These are phyloP conservation scores for Doryteuthis pealeii DNA, from an alignment of 1,140 invertebrate genomes.

Conservation along the genomic window DNA sequence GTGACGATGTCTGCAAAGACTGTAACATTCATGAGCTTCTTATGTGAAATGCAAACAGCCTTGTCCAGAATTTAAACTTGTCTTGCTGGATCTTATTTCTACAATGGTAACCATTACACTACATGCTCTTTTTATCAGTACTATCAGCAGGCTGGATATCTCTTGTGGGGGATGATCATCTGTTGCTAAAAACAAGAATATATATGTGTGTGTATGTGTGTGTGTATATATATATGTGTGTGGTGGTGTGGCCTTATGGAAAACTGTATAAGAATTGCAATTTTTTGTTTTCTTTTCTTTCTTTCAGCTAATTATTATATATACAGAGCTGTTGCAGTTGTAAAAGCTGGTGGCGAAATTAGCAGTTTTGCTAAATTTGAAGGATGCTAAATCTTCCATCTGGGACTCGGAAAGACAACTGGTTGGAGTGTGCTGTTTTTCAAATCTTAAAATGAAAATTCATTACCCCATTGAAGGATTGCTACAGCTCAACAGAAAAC, in stretches of 20 bases:
- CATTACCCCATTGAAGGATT: constrained; percentile 66
- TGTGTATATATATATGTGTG: not conserved
- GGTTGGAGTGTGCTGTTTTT: constrained; percentile 91
- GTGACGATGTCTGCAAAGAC: no score
- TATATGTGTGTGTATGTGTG: not conserved
- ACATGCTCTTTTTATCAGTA: no score
- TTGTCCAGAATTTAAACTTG: no score
- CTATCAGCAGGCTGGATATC: no score
- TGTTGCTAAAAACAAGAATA: not conserved
- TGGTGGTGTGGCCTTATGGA: no score
- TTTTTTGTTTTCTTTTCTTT: not conserved
- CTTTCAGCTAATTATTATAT: constrained; percentile 1
- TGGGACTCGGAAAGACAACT: constrained; percentile 84
- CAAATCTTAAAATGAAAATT: constrained; percentile 80
- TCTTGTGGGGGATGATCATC: no score
- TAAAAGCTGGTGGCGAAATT: constrained; percentile 15
- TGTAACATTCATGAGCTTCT: no score
- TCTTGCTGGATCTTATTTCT: no score
- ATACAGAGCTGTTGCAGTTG: constrained; percentile 23
- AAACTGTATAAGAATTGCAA: no score
- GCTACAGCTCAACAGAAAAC: constrained; percentile 91
- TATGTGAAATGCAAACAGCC: no score
- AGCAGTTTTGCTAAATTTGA: constrained; percentile 9
- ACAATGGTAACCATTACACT: no score
- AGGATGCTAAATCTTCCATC: constrained; percentile 74